These are phyloP conservation scores for Paedocypris micromegethes DNA, from an alignment of 2,797 vertebrate species.

Conservation along the genomic window DNA sequence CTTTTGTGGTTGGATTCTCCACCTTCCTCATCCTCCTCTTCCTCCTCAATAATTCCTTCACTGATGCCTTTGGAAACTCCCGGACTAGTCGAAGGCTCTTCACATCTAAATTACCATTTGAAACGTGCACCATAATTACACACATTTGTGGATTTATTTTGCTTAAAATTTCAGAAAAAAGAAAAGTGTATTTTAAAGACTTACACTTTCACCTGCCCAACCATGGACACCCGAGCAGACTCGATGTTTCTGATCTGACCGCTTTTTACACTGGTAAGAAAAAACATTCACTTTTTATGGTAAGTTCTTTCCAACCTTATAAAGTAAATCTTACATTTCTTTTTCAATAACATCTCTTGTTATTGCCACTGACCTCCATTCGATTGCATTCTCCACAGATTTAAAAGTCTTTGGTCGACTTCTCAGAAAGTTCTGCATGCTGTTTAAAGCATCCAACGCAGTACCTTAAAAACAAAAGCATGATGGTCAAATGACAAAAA, in stretches of 20 bases:
- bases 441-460: constrained; percentile 97
- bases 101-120: constrained; percentile 69
- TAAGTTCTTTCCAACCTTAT: no score
- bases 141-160: background rate
- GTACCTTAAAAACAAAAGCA: constrained; percentile 70
- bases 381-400: constrained; percentile 94
- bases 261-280: constrained; percentile 84
- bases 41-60: constrained; percentile 89
- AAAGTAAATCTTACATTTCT: no score
- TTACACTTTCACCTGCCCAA: constrained; percentile 90
- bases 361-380: constrained; percentile 82
- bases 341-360: no score
- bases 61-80: constrained; percentile 81
- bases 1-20: constrained; percentile 86
- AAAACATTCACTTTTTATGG: background rate
- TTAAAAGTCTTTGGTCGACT: constrained; percentile 97
- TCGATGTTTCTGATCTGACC: constrained; percentile 95
- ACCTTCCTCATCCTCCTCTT: constrained; percentile 76
- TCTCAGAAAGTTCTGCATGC: constrained; percentile 98
- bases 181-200: constrained; percentile 18
- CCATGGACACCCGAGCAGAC: constrained; percentile 94
- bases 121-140: background rate
- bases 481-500: no score
- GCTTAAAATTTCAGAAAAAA: background rate
- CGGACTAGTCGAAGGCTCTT: constrained; percentile 76